Base-by-base conservation (phyloP, 2,797 vertebrate genomes). In the Myotis daubentonii region DNA sequence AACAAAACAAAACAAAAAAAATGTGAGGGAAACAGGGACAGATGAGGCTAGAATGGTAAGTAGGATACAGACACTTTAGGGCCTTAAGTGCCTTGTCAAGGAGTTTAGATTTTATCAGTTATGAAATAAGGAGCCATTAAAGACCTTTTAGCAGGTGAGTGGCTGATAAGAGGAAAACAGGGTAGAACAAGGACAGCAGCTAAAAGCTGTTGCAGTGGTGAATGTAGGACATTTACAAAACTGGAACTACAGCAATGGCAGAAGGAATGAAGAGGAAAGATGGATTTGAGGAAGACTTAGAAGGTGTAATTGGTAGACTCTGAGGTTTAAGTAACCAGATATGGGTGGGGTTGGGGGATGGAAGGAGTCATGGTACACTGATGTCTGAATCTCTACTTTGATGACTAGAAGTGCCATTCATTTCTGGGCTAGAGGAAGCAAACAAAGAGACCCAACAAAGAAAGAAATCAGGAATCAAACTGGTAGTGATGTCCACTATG, bases 61-160 rank as follows among this genome's bases (percentile, higher is more conserved):
- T 0, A 62, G n/a, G 36, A 75, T 28, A 55, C 65, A 62, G 30
- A 62, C 62, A 51, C 1, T 2, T 16, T 38, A 62, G 44, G 15
- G 33, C 51, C 30, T 82, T 93, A 60, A 75, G 19, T 79, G 49
- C 41, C 49, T 41, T 51, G 38, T 71, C 90, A 91, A 91, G 51
- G 15, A 88, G n/a, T 51, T 86, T 36, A 62, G 55, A 78, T 92
- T 92, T 71, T 65, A 82, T 81, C 44, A 62, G 38, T 74, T 83
- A 79, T 60, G 82, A 95, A 96, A 94, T 16, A n/a, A 85, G 36
- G 15, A 60, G 9, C 28, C 22, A 79, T 70, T 74, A 74, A 65
- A 87, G 57, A 85, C 71, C 57, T 78, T 81, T 49, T 9, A 86
- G 55, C 49, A 92, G 68, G 28, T 41, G n/a, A 92, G 78, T 33